Percentiles rank a stretch among this genome's conserved stretches.
Conservation (phyloP, 2,113 vertebrate species). For the Tringa solitaria region DNA sequence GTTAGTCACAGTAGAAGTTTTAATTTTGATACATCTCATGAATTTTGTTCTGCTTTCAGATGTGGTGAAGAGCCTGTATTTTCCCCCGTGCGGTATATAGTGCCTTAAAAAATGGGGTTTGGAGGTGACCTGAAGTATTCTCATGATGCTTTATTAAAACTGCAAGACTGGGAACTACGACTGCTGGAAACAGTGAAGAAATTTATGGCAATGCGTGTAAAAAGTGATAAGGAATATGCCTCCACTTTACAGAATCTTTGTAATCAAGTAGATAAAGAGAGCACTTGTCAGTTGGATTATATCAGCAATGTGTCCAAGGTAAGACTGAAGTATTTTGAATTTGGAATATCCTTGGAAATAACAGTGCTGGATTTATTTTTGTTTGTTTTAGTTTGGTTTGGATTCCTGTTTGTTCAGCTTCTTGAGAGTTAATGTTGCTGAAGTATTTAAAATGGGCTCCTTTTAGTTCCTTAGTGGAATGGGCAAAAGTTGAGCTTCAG, state of each 20-base stretch:
- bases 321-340: conserved; percentile 40
- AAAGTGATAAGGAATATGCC: conserved; percentile 97
- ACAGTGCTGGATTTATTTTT: not conserved
- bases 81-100: conserved; percentile 56
- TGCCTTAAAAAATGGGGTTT: conserved; percentile 93
- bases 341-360: not conserved
- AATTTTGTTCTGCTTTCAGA: conserved; percentile 48
- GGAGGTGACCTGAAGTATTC: conserved; percentile 93
- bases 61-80: conserved; percentile 72
- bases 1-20: not conserved
- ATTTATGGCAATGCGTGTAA: conserved; percentile 94
- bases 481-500: not conserved
- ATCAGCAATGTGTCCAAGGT: conserved; percentile 95
- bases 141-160: conserved; percentile 93
- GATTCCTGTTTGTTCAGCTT: not conserved
- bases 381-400: not conserved
- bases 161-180: conserved; percentile 97
- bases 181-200: conserved; percentile 95
- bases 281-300: conserved; percentile 83
- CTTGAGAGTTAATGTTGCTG: not conserved
- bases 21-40: not conserved
- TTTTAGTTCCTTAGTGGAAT: not conserved
- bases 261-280: conserved; percentile 94
- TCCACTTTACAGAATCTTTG: conserved; percentile 93
- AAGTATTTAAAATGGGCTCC: not conserved